Evolutionary conservation across 2,113 vertebrate species (phyloP), one percentile per base, ranked within the genome.

Genomic region (Plotosus lineatus): DNA sequence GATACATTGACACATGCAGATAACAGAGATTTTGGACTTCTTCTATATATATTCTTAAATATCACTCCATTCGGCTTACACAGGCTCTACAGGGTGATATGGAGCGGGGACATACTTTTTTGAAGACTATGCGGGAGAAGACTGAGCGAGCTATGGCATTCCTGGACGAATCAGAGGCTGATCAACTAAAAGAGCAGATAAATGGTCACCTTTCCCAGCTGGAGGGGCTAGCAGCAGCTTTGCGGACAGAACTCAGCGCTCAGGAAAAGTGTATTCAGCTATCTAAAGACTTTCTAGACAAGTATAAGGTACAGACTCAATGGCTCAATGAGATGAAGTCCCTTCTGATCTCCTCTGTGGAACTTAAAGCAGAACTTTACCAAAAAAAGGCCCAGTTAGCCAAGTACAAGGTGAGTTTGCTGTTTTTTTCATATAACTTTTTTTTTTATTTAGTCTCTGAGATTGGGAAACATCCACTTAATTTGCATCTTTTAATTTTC

Each of bases 351-450:
- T 60, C 82, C 50, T 94, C 95, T 0, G 92, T 94, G 26, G 97
- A 98, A 77, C 93, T 95, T 83, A 99, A 98, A 87, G 94, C 94
- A 42, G 97, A 99, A 84, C 91, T 99, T 12, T 98, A 97, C 89
- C 97, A 99, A 89, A 96, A 97, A 75, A 98, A 97, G 90, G 97
- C 95, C 1, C 97, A 99, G 53, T 88, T 98, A 48, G 95, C 96
- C 14, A 99, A 98, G 88, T 97, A 98, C 81, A 98, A 99, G 96
- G 98, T 99, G 38, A 72, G 76, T 66, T 31, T 36, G 1, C 17
- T 50, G 17, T 46, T 46, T 31, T 71, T 71, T 14, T 15, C n/a
- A n/a, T n/a, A n/a, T n/a, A n/a, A n/a, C n/a, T n/a, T n/a, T 17
- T 46, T 46, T 31, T 71, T 71, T 14, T 15, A 31, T 48, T 46